phyloP scores from a whole-genome alignment of 2,888 invertebrate genomes.

The Hirtodrosophila histrioides region DNA sequence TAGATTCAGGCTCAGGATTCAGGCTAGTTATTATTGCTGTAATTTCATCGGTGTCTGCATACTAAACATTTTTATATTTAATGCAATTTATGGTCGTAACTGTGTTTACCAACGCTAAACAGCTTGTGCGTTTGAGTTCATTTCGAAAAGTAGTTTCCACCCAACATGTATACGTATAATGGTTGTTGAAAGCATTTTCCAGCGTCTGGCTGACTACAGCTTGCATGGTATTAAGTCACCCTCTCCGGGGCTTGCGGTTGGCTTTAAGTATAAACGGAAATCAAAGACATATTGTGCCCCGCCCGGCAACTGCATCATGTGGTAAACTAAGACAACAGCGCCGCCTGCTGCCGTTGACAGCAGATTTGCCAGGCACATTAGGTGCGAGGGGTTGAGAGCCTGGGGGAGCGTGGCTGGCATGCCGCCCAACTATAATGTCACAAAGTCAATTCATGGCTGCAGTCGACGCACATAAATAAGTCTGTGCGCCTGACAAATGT shows the following conservation, averaged over 20 bases:
- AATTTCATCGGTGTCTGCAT: no score
- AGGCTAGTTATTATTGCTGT: no score
- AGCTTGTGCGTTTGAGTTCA: conserved; percentile 12
- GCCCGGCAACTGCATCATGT: conserved; percentile 67
- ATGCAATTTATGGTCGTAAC: neutral
- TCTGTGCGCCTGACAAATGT: conserved; percentile 49
- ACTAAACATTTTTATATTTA: neutral
- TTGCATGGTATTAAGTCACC: conserved; percentile 27
- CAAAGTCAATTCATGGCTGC: conserved; percentile 73
- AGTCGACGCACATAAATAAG: conserved; percentile 76
- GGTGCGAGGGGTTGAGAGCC: neutral
- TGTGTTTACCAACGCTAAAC: neutral
- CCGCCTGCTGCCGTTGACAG: conserved; percentile 61
- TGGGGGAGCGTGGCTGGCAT: conserved; percentile 26
- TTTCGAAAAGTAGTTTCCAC: conserved; percentile 18
- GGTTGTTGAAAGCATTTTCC: conserved; percentile 17
- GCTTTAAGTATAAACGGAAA: conserved; percentile 62
- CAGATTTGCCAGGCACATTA: conserved; percentile 50
- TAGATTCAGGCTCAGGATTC: no score
- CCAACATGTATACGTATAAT: conserved; percentile 8
- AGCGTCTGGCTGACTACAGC: neutral
- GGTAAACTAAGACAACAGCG: conserved; percentile 54
- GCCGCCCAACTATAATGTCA: conserved; percentile 47
- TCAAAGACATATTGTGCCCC: conserved; percentile 70
- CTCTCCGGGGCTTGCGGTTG: conserved; percentile 35